Evolutionary conservation across 2,797 vertebrate species (phyloP), one percentile per base, ranked within the genome.

Genomic region (Enteromius viviparus): DNA sequence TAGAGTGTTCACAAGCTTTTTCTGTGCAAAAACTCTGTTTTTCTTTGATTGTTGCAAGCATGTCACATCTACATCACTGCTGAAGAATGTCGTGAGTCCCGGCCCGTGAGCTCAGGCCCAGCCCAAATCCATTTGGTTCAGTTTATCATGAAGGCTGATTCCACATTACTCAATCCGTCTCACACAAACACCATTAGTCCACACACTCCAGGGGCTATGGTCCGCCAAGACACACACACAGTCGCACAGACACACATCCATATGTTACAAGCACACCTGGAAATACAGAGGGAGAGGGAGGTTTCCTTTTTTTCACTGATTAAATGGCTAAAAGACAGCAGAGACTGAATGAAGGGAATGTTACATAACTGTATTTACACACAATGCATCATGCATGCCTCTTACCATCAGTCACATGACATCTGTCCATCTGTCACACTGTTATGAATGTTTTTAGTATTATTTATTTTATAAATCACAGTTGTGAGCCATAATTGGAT

Each of bases 51-150:
- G 72, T 76, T 58, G 34, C 12, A 55, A 76, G 19, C 74, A 72
- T 26, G 53, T 81, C 26, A 72, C 29, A 81, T 72, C 55, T 72
- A 81, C 68, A 76, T 82, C 81, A 82, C 23, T 29, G 49, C 37
- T 58, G 49, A 76, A 60, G 62, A 69, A 82, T 76, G n/a, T 26
- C 5, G 3, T 8, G 37, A 58, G 62, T 45, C 80, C 23, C 40
- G 55, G 37, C 55, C 74, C 10, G 40, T 81, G 32, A 77, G 76
- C 34, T 32, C 80, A 62, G 78, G 85, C 88, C 86, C 85, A 47
- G 76, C 88, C 86, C 87, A 83, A 89, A 85, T 42, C 87, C 90
- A 91, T 93, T 93, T 93, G 92, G 89, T 92, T 92, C 85, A 75
- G 76, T 90, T 91, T 93, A 90, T 92, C 65, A 72, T 53, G 45